These are phyloP conservation scores for Chiridota heheva DNA, from an alignment of 35 echinoderm and acorn worm species.

Conservation along the genomic window DNA sequence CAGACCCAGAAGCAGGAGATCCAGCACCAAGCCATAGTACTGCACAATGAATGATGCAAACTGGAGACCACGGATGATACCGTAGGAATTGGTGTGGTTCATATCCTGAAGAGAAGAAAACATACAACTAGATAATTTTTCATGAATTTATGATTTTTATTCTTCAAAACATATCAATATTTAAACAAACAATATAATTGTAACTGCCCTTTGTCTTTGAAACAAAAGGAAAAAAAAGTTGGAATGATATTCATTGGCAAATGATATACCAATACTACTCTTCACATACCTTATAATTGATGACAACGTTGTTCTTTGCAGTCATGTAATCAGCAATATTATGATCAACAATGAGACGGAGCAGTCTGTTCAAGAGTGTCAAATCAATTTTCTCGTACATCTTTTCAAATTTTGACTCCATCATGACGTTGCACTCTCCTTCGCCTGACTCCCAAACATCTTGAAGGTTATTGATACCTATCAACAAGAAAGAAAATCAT, in stretches of 20 bases:
- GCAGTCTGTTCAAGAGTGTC: conserved; percentile 92
- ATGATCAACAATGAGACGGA: conserved; percentile 99
- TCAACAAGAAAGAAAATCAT: too few species aligned
- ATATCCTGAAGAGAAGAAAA: conserved; percentile 65
- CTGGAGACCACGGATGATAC: conserved; percentile 94
- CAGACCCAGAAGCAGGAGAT: conserved; percentile 78
- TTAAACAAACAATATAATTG: too few species aligned
- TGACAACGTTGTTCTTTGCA: conserved; percentile 99
- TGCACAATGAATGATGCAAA: conserved; percentile 99
- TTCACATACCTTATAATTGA: conserved; percentile 94
- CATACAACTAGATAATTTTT: not conserved
- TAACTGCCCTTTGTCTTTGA: too few species aligned
- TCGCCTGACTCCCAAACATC: conserved; percentile 91
- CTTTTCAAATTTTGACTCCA: conserved; percentile 99
- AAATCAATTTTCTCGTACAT: conserved; percentile 99
- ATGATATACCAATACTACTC: too few species aligned
- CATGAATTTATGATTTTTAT: too few species aligned
- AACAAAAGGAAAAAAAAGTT: too few species aligned
- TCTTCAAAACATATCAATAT: too few species aligned
- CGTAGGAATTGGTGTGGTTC: conserved; percentile 99
- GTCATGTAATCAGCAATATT: conserved; percentile 99
- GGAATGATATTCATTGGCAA: too few species aligned
- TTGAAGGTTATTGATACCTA: conserved; percentile 97
- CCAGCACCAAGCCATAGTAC: conserved; percentile 95
- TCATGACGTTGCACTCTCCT: conserved; percentile 99